Evolutionary conservation across 2,888 invertebrate genomes (phyloP).

Genomic region (Metallyticus violacea): DNA sequence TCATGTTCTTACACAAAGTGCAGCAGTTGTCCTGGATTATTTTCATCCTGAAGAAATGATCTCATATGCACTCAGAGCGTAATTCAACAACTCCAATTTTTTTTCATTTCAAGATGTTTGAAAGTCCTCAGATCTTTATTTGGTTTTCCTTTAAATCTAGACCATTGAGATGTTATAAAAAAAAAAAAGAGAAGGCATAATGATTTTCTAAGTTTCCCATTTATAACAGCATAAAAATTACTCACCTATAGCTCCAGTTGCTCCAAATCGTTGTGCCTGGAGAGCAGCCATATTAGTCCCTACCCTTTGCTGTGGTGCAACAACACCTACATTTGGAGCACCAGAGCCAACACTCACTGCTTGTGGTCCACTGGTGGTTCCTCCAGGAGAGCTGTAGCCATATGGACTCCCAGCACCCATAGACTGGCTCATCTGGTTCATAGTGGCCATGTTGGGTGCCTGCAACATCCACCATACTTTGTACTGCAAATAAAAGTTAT

Average conservation of each 20-base stretch:
- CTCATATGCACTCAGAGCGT: too few species aligned
- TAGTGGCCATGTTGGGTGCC: slow-evolving; percentile 50
- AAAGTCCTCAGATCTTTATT: too few species aligned
- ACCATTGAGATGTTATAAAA: too few species aligned
- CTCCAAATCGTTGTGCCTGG: slow-evolving; percentile 44
- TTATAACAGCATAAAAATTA: too few species aligned
- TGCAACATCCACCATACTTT: slow-evolving; percentile 40
- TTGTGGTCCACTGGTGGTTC: slow-evolving; percentile 35
- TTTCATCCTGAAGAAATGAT: too few species aligned
- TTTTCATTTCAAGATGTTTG: too few species aligned
- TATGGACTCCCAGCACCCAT: slow-evolving; percentile 45
- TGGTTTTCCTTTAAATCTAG: too few species aligned
- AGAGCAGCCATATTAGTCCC: slow-evolving; percentile 46
- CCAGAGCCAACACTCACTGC: slow-evolving; percentile 42
- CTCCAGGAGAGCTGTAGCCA: slow-evolving; percentile 43
- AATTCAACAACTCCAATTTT: too few species aligned
- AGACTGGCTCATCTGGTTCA: slow-evolving; percentile 43
- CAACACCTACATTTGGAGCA: slow-evolving; percentile 48
- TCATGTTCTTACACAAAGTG: too few species aligned
- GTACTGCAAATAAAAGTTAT: background rate
- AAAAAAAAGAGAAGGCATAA: too few species aligned
- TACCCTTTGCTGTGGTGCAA: slow-evolving; percentile 54
- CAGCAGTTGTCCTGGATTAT: too few species aligned
- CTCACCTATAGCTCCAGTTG: slow-evolving; percentile 37
- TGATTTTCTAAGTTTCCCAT: too few species aligned